A percentile compares a stretch with the other conserved stretches of the same genome.
Evolutionary conservation across 2,888 invertebrate species (phyloP).

Genomic region (Drosophila cognata): DNA sequence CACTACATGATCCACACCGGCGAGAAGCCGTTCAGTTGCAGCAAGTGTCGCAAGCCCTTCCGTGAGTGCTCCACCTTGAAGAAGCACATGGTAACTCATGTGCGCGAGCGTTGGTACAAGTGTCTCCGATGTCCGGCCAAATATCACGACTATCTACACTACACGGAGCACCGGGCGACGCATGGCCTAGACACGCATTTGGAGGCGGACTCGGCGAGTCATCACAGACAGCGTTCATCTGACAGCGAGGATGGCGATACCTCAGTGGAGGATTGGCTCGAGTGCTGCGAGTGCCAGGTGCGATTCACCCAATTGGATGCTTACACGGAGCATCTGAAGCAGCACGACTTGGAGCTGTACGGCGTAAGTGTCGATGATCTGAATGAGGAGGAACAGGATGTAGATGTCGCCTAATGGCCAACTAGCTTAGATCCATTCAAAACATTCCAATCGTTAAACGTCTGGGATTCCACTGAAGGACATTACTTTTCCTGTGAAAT

Average conservation of each 20-base stretch:
- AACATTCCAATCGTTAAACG: slow-evolving; percentile 15
- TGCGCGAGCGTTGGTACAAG: slow-evolving; percentile 83
- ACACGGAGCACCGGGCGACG: slow-evolving; percentile 77
- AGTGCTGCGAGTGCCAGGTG: slow-evolving; percentile 82
- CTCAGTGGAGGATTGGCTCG: slow-evolving; percentile 79
- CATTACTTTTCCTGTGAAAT: background rate
- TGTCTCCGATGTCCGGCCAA: slow-evolving; percentile 80
- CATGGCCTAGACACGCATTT: slow-evolving; percentile 53
- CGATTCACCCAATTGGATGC: slow-evolving; percentile 81
- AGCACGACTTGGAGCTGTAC: slow-evolving; percentile 76
- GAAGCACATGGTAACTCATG: slow-evolving; percentile 84
- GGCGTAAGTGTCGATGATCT: slow-evolving; percentile 65
- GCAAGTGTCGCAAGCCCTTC: slow-evolving; percentile 83
- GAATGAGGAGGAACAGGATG: slow-evolving; percentile 64
- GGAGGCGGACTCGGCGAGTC: slow-evolving; percentile 22
- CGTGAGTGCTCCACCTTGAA: slow-evolving; percentile 84
- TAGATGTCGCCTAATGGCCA: slow-evolving; percentile 60
- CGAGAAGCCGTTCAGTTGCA: slow-evolving; percentile 84
- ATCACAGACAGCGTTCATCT: slow-evolving; percentile 56
- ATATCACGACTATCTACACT: slow-evolving; percentile 82
- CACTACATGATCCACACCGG: slow-evolving; percentile 85
- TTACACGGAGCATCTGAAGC: slow-evolving; percentile 81
- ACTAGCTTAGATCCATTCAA: background rate
- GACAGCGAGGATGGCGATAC: slow-evolving; percentile 75
- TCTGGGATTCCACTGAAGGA: background rate